Evolutionary conservation across 2,113 vertebrate genomes (phyloP), one percentile per base, ranked within the genome.

Genomic region (Corythornis madagascariensis): DNA sequence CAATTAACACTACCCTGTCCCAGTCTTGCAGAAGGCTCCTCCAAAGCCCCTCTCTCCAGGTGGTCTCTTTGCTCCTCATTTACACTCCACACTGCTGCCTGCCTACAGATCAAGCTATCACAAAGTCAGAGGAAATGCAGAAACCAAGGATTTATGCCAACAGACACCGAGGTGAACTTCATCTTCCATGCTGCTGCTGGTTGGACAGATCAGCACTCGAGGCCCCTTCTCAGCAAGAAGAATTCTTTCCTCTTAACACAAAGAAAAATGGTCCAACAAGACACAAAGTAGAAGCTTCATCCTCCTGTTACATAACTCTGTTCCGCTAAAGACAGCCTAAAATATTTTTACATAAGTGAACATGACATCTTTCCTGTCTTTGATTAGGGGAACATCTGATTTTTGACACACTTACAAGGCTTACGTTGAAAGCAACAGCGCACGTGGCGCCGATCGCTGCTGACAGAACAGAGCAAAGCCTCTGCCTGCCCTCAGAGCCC

Each of bases 381-480:
- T 48, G 38, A 6, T 25, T 26, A 16, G 29, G 45, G 28, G 31
- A 33, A 31, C 11, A 5, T 4, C 11, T 42, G 57, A 66, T 31
- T n/a, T 57, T 11, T 16, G 19, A 16, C 80, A 55, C 50, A 15
- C 0, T 1, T 1, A 5, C 3, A 16, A 28, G 53, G 28, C n/a
- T 52, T 12, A 7, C 16, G 4, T 1, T 4, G 52, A 19, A 33
- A 70, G 25, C 29, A 17, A 1, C 38, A 33, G 11, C 48, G 9
- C 5, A 3, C 7, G 3, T n/a, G 1, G 19, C 35, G 11, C 10
- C 3, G 15, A 65, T 1, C 66, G 9, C 1, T 22, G 1, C 24
- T 4, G 18, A 5, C 28, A 24, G 6, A 4, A 25, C 80, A 45
- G 50, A 13, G 65, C 12, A 28, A 25, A 11, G 10, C 4, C 11